Base-by-base conservation (phyloP, 2,888 invertebrate genomes). In the Steinernema hermaphroditum region DNA sequence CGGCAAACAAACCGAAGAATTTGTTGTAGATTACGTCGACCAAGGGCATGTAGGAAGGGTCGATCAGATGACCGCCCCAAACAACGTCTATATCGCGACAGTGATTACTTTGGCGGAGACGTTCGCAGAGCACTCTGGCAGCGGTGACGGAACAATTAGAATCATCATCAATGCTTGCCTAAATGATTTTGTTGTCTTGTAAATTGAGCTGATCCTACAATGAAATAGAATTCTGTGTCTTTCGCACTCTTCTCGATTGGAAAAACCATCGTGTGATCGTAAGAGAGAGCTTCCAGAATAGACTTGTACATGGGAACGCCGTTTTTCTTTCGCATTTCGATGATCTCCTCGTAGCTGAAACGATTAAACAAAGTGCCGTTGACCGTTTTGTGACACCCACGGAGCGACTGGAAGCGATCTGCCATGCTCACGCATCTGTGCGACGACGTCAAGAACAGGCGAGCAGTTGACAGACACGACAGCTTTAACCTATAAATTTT, bases 11-110 rank as follows among this genome's bases (percentile, higher is more conserved):
- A 62, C 62, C 62, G 16, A 62, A 62, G 16, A 32, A 32, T 29
- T 62, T 62, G 62, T 62, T 62, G 62, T 62, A 62, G 62, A 62
- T 62, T 29, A 34, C 62, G 19, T 62, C 62, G 14, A 62, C 62
- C 34, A 62, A n/a, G 1, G 62, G 62, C 32, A 62, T 62, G 62
- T 29, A 62, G 1, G 32, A 27, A 14, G 62, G 62, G 34, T 62
- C 62, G 34, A 62, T 62, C 1, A 29, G 16, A 16, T 62, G 62
- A 16, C 62, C 62, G 12, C 62, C 62, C 62, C 62, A 62, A 9
- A 62, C 62, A 29, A 62, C 16, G 32, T 62, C 62, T 27, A 62
- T 32, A 29, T 62, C 62, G 32, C 16, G 27, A 6, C 14, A 29
- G 34, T 62, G 62, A 27, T 32, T 32, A 34, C 62, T 62, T 29